Base-by-base conservation (phyloP, 2,888 invertebrate genomes). In the Phaonia tiefii region DNA sequence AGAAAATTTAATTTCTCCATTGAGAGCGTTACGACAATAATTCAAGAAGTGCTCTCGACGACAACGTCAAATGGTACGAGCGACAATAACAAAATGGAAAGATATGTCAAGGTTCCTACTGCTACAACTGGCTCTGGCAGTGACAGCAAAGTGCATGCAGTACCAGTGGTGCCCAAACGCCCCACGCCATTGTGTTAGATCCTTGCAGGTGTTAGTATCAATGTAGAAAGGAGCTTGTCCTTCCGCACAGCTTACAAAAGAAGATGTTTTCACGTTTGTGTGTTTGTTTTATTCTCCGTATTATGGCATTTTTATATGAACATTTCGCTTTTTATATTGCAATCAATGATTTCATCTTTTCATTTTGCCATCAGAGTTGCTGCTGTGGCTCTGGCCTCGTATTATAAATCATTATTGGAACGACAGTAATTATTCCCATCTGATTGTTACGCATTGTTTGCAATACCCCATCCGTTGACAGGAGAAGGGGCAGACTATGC, bases 371-470 rank as follows among this genome's bases (percentile, higher is more conserved):
- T 54, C n/a, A 39, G 31, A n/a, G 20, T 60, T 20, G 7, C 1
- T n/a, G n/a, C n/a, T n/a, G n/a, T n/a, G n/a, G n/a, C n/a, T n/a
- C n/a, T n/a, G 60, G 1, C 15, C 65, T 31, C 17, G 39, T 46
- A 44, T 71, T 77, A 74, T 80, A 80, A 80, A 80, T 80, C 80
- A 80, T 71, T 71, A 75, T 67, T 74, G 37, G 42, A 66, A 39
- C 22, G 77, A 80, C 77, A 80, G 74, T 74, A 77, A 80, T 77
- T 80, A 75, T 77, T 80, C 77, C 71, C 77, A 8, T 60, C 63
- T 60, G 80, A 67, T 70, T 58, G 51, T 60, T 22, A 69, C 75
- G 80, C 77, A 75, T 71, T 70, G 51, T 72, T 26, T 8, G 58
- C 46, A 31, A 26, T 46, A n/a, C 13, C 22, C 54, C 25, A 5